phyloP scores from a whole-genome alignment of 1,140 invertebrate species.

The Neelides sp. region DNA sequence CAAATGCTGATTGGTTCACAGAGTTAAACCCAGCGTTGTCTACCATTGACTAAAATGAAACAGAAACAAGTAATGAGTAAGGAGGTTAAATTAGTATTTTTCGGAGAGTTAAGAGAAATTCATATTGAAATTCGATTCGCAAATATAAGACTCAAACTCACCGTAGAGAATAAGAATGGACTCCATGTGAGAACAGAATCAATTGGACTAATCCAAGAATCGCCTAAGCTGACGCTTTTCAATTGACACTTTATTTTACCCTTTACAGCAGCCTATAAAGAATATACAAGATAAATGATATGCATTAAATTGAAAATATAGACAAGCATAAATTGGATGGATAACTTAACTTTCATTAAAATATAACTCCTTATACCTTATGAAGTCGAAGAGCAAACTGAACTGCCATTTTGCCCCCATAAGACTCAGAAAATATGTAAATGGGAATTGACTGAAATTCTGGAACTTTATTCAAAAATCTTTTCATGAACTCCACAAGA shows the following conservation, averaged over 20 bases:
- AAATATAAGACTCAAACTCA: too few relatives aligned
- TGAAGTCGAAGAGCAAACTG: conserved; percentile 54
- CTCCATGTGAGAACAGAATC: conserved; percentile 68
- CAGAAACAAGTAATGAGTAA: conserved; percentile 43
- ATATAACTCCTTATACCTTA: conserved; percentile 38
- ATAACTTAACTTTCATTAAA: not conserved
- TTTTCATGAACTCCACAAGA: conserved; percentile 54
- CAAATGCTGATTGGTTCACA: conserved; percentile 34
- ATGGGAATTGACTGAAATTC: conserved; percentile 55
- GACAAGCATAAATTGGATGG: not conserved
- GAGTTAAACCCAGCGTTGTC: conserved; percentile 36
- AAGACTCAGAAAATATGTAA: conserved; percentile 73
- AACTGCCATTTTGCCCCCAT: conserved; percentile 78
- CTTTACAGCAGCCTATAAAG: conserved; percentile 46
- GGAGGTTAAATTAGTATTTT: not conserved
- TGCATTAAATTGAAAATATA: conserved; percentile 30
- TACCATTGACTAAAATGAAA: conserved; percentile 44
- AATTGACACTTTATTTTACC: conserved; percentile 56
- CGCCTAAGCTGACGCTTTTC: conserved; percentile 62
- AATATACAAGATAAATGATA: conserved; percentile 14
- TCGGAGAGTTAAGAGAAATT: not conserved
- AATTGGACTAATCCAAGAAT: conserved; percentile 73
- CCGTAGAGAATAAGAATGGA: conserved; percentile 54
- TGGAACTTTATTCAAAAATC: conserved; percentile 49
- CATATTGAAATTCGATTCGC: too few relatives aligned